Percentiles rank a stretch among this genome's conserved stretches.
Conservation (phyloP, 2,113 vertebrate genomes). For the Orientallactaga bullata region DNA sequence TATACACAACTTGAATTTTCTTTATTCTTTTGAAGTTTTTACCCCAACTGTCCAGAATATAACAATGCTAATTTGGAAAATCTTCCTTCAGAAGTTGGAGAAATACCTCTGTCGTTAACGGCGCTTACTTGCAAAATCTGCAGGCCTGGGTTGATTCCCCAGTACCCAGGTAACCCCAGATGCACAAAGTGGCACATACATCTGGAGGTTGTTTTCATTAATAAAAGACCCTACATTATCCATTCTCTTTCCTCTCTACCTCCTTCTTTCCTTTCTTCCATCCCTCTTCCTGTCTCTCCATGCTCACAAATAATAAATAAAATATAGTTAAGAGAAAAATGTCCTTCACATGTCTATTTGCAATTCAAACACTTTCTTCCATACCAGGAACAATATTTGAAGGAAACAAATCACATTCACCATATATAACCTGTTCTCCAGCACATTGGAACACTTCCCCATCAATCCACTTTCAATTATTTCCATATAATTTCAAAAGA, state of each 20-base stretch:
- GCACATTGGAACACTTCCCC: not conserved
- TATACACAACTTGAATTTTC: conserved; percentile 7
- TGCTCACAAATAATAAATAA: too few relatives aligned
- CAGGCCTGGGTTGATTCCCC: too few relatives aligned
- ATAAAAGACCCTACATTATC: too few relatives aligned
- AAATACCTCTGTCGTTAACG: too few relatives aligned
- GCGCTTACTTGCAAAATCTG: too few relatives aligned
- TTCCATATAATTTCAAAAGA: not conserved
- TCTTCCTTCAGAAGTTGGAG: conserved; percentile 16
- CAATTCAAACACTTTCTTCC: conserved; percentile 38
- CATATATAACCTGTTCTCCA: conserved; percentile 37
- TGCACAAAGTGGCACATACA: too few relatives aligned
- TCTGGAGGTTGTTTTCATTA: too few relatives aligned
- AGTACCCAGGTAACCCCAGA: too few relatives aligned
- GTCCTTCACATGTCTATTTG: conserved; percentile 48
- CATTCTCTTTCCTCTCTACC: too few relatives aligned
- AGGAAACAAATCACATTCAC: conserved; percentile 1
- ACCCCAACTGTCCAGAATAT: conserved; percentile 42
- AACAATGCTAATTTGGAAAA: conserved; percentile 51
- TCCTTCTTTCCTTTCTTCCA: too few relatives aligned
- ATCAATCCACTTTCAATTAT: not conserved
- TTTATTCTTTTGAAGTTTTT: conserved; percentile 35
- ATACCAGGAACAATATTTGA: conserved; percentile 64
- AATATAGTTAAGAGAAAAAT: too few relatives aligned
- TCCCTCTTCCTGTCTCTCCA: too few relatives aligned